Percentiles rank a stretch among this genome's conserved stretches.
phyloP scores from a whole-genome alignment of 2,888 invertebrate genomes.

The Antheraea assamensis region DNA sequence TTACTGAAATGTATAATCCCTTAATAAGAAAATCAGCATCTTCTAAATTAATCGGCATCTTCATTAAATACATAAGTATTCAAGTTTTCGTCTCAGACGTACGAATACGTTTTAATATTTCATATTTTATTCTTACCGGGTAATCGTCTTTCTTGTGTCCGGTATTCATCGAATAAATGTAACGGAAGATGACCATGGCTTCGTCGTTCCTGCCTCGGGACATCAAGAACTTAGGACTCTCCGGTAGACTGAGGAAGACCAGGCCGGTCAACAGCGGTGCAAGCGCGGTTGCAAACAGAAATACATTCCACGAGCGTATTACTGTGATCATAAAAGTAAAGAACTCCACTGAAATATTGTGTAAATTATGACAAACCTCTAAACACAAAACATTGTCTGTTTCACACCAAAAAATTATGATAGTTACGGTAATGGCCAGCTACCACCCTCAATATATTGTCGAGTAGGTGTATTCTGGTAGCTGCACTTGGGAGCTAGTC shows the following conservation, averaged over 20 bases:
- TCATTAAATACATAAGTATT: too few relatives aligned
- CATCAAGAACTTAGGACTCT: slow-evolving; percentile 91
- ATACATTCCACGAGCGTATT: slow-evolving; percentile 84
- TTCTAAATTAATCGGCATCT: too few relatives aligned
- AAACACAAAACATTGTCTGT: too few relatives aligned
- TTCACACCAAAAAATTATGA: too few relatives aligned
- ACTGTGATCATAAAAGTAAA: slow-evolving; percentile 53
- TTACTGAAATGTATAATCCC: too few relatives aligned
- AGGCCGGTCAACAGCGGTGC: slow-evolving; percentile 86
- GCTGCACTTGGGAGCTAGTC: too few relatives aligned
- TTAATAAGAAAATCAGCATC: too few relatives aligned
- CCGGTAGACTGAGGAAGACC: slow-evolving; percentile 84
- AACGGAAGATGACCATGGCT: slow-evolving; percentile 84
- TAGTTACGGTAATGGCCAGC: too few relatives aligned
- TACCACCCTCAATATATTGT: too few relatives aligned
- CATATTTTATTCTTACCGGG: slow-evolving; percentile 79
- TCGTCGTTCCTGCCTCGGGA: slow-evolving; percentile 85
- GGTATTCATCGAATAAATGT: slow-evolving; percentile 85
- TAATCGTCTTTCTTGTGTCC: slow-evolving; percentile 83
- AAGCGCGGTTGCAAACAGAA: slow-evolving; percentile 81
- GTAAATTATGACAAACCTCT: background rate
- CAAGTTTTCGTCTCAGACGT: too few relatives aligned
- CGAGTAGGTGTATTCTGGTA: too few relatives aligned
- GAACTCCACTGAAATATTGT: background rate
- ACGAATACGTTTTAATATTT: background rate